Evolutionary conservation across 2,888 invertebrate species (phyloP), one percentile per base, ranked within the genome.

Genomic region (Omphaloscelis lunosa): DNA sequence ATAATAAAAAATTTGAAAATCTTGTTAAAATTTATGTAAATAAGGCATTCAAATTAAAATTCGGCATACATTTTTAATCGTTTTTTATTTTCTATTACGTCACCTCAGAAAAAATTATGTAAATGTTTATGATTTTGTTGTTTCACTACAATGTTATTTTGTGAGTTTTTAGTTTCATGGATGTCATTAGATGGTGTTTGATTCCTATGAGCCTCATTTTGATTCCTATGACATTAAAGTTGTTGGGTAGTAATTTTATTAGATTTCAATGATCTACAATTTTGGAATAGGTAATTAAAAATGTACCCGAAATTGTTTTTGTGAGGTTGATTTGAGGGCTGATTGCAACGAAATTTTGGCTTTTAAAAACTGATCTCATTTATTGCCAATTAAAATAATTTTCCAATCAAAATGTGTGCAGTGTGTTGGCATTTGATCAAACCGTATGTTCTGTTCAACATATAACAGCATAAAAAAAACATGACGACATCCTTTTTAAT

Each of bases 371-470:
- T 75, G 48, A 76, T 75, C 48, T 77, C 71, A 6, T 69, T 78
- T 73, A 77, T 88, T 89, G 93, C 93, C 93, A 93, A 92, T 91
- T 90, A 83, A 82, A 74, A 85, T 69, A 72, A 66, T 72, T 61
- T 74, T 79, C 56, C 63, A 73, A 84, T 70, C 17, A 58, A 88
- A 92, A 95, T 96, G 95, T 95, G 94, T 96, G 96, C 96, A 96
- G 95, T 95, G 96, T 96, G 96, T 96, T 96, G 96, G 96, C 96
- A 94, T 93, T 87, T 85, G 78, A 88, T 84, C 77, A 80, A 84
- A 90, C 91, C 86, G 88, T 90, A 88, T 84, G 83, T 84, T 81
- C 45, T 82, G 85, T 89, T 88, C 86, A 91, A 91, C 89, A 88
- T 87, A 84, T 70, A 69, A 81, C 73, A 84, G 84, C 86, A 80